Evolutionary conservation across 2,113 vertebrate species (phyloP).

Genomic region (Platysteira castanea): DNA sequence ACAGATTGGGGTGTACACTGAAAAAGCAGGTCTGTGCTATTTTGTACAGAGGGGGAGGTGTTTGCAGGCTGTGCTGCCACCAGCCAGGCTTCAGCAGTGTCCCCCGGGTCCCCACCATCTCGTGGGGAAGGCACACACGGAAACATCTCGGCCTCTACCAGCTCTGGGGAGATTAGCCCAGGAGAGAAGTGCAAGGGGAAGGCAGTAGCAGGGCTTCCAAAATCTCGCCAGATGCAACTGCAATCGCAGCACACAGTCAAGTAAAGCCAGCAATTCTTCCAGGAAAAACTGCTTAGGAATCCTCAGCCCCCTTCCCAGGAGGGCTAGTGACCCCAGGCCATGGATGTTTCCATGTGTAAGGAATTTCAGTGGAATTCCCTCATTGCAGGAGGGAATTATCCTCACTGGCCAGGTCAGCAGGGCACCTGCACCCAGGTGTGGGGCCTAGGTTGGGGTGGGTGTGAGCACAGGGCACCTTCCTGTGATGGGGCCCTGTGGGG

Average conservation of each 20-base stretch:
- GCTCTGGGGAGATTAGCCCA: neutral
- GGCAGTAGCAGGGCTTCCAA: neutral
- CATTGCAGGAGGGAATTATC: neutral
- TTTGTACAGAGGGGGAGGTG: neutral
- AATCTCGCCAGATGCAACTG: neutral
- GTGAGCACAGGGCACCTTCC: neutral
- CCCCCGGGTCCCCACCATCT: neutral
- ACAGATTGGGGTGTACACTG: neutral
- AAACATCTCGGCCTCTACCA: neutral
- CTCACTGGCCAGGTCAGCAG: neutral
- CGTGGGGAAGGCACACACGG: neutral
- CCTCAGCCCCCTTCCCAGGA: neutral
- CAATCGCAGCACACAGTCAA: neutral
- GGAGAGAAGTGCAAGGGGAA: neutral
- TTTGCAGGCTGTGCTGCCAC: neutral
- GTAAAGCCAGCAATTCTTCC: neutral
- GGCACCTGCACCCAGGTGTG: neutral
- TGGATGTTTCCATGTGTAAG: neutral
- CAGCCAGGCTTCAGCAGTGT: neutral
- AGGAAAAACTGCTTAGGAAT: neutral
- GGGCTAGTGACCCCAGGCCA: neutral
- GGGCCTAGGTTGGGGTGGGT: neutral
- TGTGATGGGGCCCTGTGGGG: neutral
- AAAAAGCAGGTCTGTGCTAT: neutral
- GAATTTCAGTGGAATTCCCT: neutral